phyloP scores from a whole-genome alignment of 2,113 vertebrate genomes.

The Pangasianodon hypophthalmus region DNA sequence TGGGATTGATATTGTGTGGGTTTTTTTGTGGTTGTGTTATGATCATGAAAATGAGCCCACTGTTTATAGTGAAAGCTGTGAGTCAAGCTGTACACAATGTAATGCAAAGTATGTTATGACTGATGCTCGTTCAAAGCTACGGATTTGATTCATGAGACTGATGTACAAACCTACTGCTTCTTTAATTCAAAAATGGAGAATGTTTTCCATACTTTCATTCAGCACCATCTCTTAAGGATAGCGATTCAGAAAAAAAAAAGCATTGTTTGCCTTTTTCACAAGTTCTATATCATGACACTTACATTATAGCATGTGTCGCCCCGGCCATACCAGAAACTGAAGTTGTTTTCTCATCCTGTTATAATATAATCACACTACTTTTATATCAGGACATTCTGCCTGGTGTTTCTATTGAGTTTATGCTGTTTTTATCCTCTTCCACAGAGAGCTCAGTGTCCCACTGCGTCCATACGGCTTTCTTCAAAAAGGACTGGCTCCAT shows the following conservation, averaged over 20 bases:
- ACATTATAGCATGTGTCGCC: neutral
- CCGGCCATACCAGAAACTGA: neutral
- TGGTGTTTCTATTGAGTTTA: neutral
- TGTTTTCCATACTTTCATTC: neutral
- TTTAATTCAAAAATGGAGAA: neutral
- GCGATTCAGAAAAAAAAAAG: too few relatives aligned
- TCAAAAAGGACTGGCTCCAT: slow-evolving; percentile 76
- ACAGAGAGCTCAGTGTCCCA: slow-evolving; percentile 78
- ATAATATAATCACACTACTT: neutral
- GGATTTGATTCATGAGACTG: neutral
- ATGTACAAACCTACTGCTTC: neutral
- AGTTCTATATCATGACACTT: neutral
- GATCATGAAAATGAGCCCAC: too few relatives aligned
- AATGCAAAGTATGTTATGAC: too few relatives aligned
- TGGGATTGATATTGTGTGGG: too few relatives aligned
- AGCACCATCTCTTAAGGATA: neutral
- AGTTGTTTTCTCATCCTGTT: neutral
- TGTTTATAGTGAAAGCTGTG: too few relatives aligned
- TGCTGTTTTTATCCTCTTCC: slow-evolving; percentile 41
- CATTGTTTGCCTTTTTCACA: too few relatives aligned
- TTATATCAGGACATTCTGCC: neutral
- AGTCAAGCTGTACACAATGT: too few relatives aligned
- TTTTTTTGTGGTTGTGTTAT: too few relatives aligned
- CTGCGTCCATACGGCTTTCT: slow-evolving; percentile 72
- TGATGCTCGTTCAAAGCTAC: too few relatives aligned